Evolutionary conservation across 2,113 vertebrate species (phyloP).

Genomic region (Rhinolophus ferrumequinum): DNA sequence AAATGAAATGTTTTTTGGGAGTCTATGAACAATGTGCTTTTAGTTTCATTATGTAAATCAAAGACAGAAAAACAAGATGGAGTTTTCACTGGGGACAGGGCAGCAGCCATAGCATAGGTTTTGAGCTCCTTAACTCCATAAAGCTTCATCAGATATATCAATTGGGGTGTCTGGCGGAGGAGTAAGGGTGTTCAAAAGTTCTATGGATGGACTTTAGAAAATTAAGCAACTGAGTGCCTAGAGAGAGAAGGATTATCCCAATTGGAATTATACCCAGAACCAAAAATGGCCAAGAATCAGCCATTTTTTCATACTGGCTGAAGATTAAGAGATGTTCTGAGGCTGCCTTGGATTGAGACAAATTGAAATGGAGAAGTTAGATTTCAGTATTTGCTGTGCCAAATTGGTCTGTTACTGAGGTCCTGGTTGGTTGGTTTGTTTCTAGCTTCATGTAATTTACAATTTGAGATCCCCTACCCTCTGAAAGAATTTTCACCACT

Average conservation of each 20-base stretch:
- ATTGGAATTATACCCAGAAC: background rate
- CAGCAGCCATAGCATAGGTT: background rate
- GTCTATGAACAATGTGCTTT: slow-evolving; percentile 59
- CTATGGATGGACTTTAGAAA: background rate
- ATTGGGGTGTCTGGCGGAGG: background rate
- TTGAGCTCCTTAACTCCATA: background rate
- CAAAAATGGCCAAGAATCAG: background rate
- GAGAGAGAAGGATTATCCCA: background rate
- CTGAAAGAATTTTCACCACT: background rate
- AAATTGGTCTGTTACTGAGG: background rate
- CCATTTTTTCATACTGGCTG: background rate
- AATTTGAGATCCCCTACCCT: background rate
- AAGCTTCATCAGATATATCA: background rate
- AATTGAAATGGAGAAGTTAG: background rate
- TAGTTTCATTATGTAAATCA: slow-evolving; percentile 75
- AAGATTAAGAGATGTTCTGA: background rate
- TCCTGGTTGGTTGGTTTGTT: background rate
- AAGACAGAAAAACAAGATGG: background rate
- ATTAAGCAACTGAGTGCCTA: background rate
- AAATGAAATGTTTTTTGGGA: slow-evolving; percentile 67
- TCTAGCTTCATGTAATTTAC: background rate
- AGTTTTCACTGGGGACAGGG: background rate
- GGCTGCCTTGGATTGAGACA: background rate
- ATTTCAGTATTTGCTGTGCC: background rate
- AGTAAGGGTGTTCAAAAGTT: background rate